These are phyloP conservation scores for Entomyzon cyanotis DNA, from an alignment of 2,113 vertebrate genomes.

Conservation along the genomic window DNA sequence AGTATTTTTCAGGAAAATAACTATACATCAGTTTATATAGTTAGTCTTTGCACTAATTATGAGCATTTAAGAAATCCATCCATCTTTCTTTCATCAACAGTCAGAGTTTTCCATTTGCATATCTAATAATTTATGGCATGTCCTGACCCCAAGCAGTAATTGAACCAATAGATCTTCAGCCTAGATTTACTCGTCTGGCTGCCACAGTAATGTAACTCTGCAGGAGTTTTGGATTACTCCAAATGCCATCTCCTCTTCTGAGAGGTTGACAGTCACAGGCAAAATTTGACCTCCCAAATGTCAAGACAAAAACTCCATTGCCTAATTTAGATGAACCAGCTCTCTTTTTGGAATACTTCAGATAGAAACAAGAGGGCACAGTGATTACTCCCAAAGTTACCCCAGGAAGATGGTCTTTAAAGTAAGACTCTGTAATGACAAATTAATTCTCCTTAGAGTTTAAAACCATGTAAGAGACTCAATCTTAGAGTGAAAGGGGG, in stretches of 20 bases:
- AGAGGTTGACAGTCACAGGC: constrained; percentile 26
- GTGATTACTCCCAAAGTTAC: background rate
- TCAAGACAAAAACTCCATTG: constrained; percentile 15
- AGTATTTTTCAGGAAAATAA: background rate
- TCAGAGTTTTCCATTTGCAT: constrained; percentile 57
- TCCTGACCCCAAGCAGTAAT: constrained; percentile 58
- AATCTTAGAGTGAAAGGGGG: background rate
- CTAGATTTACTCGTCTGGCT: constrained; percentile 41
- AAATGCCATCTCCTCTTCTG: constrained; percentile 53
- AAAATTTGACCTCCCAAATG: constrained; percentile 47
- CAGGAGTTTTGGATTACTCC: constrained; percentile 60
- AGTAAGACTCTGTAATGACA: background rate
- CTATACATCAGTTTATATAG: background rate
- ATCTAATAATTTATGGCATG: constrained; percentile 63
- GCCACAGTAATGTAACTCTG: constrained; percentile 60
- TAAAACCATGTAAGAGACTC: background rate
- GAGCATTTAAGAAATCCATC: constrained; percentile 50
- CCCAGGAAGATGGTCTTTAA: background rate
- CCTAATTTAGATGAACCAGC: background rate
- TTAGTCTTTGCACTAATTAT: constrained; percentile 13
- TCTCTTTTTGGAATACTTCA: background rate
- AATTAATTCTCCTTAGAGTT: background rate
- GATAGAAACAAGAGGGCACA: background rate
- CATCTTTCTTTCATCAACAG: constrained; percentile 59
- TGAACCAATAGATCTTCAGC: constrained; percentile 65